phyloP scores from a whole-genome alignment of 1,140 invertebrate species.

The Aphidius ervi region DNA sequence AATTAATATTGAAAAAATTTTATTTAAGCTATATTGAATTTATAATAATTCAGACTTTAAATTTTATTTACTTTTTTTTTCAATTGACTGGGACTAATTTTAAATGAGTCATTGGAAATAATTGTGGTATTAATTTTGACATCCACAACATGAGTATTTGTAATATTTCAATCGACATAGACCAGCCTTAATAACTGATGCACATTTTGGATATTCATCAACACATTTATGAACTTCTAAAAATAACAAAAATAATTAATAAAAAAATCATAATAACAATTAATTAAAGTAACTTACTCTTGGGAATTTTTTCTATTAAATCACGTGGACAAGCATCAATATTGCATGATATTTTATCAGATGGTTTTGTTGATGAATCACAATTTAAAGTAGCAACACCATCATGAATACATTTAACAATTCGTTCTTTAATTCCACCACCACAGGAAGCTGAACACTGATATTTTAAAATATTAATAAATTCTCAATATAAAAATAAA shows the following conservation, averaged over 20 bases:
- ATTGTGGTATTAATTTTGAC: slow-evolving; percentile 30
- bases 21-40: slow-evolving; percentile 6
- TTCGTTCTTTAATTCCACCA: slow-evolving; percentile 54
- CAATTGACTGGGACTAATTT: background rate
- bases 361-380: slow-evolving; percentile 30
- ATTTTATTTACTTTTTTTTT: slow-evolving; percentile 6
- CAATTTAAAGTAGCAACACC: slow-evolving; percentile 27
- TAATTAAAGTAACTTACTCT: slow-evolving; percentile 30
- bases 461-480: slow-evolving; percentile 11
- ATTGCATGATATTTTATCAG: slow-evolving; percentile 30
- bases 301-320: slow-evolving; percentile 29
- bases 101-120: background rate
- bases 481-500: slow-evolving; percentile 6
- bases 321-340: slow-evolving; percentile 35
- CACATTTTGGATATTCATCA: slow-evolving; percentile 74
- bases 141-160: slow-evolving; percentile 72
- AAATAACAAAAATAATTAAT: slow-evolving; percentile 23
- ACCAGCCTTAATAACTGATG: slow-evolving; percentile 70
- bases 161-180: slow-evolving; percentile 82
- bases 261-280: slow-evolving; percentile 13
- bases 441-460: slow-evolving; percentile 54
- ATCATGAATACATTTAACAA: slow-evolving; percentile 52
- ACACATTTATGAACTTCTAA: slow-evolving; percentile 55
- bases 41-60: slow-evolving; percentile 15
- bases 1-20: background rate